phyloP scores from a whole-genome alignment of 2,797 vertebrate genomes.

The Forpus xanthops region DNA sequence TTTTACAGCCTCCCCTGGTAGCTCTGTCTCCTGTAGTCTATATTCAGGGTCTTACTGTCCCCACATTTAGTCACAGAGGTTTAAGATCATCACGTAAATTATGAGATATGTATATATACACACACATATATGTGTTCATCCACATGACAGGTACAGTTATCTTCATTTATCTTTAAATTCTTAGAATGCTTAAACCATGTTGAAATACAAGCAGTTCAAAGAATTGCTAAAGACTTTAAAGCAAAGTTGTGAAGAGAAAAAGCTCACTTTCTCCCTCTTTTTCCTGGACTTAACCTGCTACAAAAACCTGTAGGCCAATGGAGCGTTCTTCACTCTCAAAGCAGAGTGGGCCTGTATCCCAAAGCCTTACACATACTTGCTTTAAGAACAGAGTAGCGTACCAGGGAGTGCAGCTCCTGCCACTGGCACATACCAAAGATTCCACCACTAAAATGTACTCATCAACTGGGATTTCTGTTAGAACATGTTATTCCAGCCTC shows the following conservation, averaged over 20 bases:
- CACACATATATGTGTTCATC: accelerated
- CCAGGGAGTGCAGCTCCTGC: slow-evolving; percentile 25
- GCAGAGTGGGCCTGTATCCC: background rate
- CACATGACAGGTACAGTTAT: background rate
- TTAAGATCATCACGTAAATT: background rate
- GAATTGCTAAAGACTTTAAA: background rate
- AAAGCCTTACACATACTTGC: background rate
- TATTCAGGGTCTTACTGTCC: background rate
- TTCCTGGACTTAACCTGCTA: background rate
- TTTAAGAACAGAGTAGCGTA: background rate
- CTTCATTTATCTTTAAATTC: background rate
- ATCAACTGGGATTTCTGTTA: slow-evolving; percentile 57
- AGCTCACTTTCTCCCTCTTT: background rate
- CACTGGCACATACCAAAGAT: slow-evolving; percentile 77
- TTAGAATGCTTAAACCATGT: background rate
- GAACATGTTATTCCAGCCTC: slow-evolving; percentile 49
- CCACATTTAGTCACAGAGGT: background rate
- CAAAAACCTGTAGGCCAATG: background rate
- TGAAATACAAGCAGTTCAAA: background rate
- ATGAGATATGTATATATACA: accelerated
- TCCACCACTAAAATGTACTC: slow-evolving; percentile 53
- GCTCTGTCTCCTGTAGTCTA: background rate
- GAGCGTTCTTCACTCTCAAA: background rate
- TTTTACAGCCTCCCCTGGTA: background rate
- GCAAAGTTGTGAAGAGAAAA: background rate